Evolutionary conservation across 2,113 vertebrate genomes (phyloP).

Genomic region (Seriola rivoliana): DNA sequence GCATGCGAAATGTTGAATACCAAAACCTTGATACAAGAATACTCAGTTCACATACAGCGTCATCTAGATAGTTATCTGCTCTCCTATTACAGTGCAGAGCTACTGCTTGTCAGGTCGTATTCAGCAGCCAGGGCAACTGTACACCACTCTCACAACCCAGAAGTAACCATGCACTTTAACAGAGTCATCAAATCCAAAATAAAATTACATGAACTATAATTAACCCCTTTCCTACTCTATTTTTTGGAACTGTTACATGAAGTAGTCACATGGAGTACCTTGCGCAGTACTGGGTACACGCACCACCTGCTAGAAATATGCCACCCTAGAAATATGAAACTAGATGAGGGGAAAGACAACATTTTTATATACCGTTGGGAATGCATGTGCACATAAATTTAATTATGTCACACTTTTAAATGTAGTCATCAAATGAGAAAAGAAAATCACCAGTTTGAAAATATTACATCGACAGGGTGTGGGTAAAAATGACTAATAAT

Average conservation of each 20-base stretch:
- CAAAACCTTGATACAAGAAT: conserved; percentile 9
- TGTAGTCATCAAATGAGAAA: neutral
- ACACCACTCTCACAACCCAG: conserved; percentile 64
- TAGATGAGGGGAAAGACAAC: conserved; percentile 14
- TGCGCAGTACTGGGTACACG: conserved; percentile 15
- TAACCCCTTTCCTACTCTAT: conserved; percentile 71
- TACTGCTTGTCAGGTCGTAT: conserved; percentile 61
- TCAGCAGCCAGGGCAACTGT: conserved; percentile 64
- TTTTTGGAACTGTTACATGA: conserved; percentile 70
- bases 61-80: conserved; percentile 58
- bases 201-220: conserved; percentile 78
- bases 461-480: neutral
- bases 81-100: conserved; percentile 74
- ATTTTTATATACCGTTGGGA: neutral
- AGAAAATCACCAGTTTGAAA: neutral
- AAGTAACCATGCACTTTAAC: conserved; percentile 74
- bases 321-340: conserved; percentile 33
- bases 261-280: conserved; percentile 46
- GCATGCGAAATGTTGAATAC: conserved; percentile 39
- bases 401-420: neutral
- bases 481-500: neutral
- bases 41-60: conserved; percentile 53
- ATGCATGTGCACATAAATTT: neutral
- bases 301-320: conserved; percentile 61
- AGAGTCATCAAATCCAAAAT: conserved; percentile 81